Base-by-base conservation (phyloP, 2,797 vertebrate species). In the Danionella dracula region DNA sequence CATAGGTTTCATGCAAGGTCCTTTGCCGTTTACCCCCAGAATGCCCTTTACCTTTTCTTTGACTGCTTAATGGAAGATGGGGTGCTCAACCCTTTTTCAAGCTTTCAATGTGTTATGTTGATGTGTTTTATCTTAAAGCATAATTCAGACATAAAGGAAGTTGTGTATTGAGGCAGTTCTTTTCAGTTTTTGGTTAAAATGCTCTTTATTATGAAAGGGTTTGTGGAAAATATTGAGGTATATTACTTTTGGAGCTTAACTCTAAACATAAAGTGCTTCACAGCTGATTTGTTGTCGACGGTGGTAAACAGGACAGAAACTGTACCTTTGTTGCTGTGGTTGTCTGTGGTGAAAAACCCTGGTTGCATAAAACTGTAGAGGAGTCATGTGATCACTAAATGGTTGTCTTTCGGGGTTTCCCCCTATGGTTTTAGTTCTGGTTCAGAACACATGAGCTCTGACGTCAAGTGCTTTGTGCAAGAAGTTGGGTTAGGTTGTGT, bases 31-130 rank as follows among this genome's bases (percentile, higher is more conserved):
- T 94, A 93, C 91, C 91, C 89, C 86, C 72, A 70, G 86, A 71
- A 73, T 79, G 90, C 86, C 92, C 92, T 93, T 92, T 91, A 88
- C 91, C 92, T 92, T 90, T 87, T 87, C 79, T 92, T 91, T 92
- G 92, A 93, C 90, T 92, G 90, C 90, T 91, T 92, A 93, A 93
- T 93, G 90, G 90, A 92, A 83, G 75, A 63, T 64, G 38, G 64
- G 58, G 38, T 63, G 69, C 71, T 61, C 63, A 61, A 75, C 60
- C 50, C 76, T 27, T 68, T 66, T 66, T 66, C 70, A 70, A 68
- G 51, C 63, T 35, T 34, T 68, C 16, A 16, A 9, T 17, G 32
- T 38, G 27, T 4, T 31, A n/a, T 6, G 4, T 15, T 29, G 13
- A 49, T 49, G 5, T 29, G 23, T 27, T 27, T 27, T 6, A 27